Evolutionary conservation across 35 echinoderm and acorn worm genomes (phyloP), one percentile per base, ranked within the genome.

Genomic region (Apostichopus californicus): DNA sequence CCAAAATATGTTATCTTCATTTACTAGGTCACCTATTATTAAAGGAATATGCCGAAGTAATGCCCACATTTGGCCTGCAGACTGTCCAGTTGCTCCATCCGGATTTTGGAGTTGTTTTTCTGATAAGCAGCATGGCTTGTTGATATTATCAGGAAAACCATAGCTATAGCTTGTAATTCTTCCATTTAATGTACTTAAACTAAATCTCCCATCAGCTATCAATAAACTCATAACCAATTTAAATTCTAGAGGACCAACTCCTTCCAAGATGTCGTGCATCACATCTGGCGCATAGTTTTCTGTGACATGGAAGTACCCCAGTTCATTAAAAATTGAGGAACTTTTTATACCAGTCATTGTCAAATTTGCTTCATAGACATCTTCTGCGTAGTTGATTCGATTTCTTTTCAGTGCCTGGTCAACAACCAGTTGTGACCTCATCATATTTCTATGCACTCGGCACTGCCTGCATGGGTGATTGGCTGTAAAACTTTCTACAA

Each of bases 191-290:
- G 85, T 55, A 46, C 78, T 83, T 71, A 72, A 55, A 25, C 73
- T 79, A 79, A 93, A 79, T 63, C 54, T 78, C 2, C 78, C 92
- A 56, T 93, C 55, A 61, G 14, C 0, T 57, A 93, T 93, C 23
- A 93, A 79, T 15, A 52, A 22, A 63, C 53, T 46, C 9, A 89
- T 23, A 11, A 93, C 34, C 54, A 93, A 56, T 80, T 88, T 79
- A 15, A 63, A 18, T 70, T 93, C 92, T 17, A 79, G 65, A 9
- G 65, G 65, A n/a, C 84, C 70, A 54, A 89, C 10, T 79, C 92
- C 92, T 90, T 93, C 84, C 56, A 93, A 90, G 57, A 90, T 78
- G 23, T 93, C 92, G 34, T 93, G 92, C 92, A 93, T 93, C 8
- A 80, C 56, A 80, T 93, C 92, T 17, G 75, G 92, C 15, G 92